Conservation (phyloP, 2,113 vertebrate species). For the Cyphomyrus plagiostoma region DNA sequence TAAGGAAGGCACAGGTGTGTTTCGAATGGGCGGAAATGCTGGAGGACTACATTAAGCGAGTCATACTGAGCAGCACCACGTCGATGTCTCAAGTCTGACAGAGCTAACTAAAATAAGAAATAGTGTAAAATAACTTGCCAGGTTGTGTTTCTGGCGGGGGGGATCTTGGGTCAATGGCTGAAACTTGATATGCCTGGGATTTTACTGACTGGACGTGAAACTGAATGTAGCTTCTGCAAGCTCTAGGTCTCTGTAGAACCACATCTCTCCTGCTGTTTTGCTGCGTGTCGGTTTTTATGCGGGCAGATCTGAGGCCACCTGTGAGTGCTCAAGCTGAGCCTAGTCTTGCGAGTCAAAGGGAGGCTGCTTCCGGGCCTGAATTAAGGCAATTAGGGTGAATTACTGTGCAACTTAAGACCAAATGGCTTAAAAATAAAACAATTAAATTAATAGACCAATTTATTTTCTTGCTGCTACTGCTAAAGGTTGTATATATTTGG, state of each 20-base stretch:
- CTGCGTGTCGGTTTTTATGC: neutral
- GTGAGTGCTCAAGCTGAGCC: neutral
- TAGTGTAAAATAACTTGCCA: neutral
- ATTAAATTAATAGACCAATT: conserved; percentile 7
- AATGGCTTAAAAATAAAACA: neutral
- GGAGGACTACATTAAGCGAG: neutral
- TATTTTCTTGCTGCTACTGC: neutral
- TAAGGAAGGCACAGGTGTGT: neutral
- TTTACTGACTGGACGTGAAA: neutral
- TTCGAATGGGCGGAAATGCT: neutral
- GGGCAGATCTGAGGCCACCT: neutral
- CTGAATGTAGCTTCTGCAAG: neutral
- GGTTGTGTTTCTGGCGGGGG: neutral
- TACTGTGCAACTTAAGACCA: conserved; percentile 5
- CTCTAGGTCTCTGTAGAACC: neutral
- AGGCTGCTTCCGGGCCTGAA: neutral
- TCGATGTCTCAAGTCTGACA: neutral
- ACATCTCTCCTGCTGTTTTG: neutral
- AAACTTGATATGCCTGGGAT: neutral
- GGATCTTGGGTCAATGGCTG: neutral
- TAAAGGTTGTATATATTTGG: neutral
- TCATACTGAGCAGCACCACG: neutral
- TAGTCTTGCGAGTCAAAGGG: neutral
- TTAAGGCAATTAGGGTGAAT: neutral
- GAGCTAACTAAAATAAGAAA: neutral